A percentile compares a stretch with the other conserved stretches of the same genome.
Conservation (phyloP, 2,113 vertebrate species). For the Sinocyclocheilus maitianheensis region DNA sequence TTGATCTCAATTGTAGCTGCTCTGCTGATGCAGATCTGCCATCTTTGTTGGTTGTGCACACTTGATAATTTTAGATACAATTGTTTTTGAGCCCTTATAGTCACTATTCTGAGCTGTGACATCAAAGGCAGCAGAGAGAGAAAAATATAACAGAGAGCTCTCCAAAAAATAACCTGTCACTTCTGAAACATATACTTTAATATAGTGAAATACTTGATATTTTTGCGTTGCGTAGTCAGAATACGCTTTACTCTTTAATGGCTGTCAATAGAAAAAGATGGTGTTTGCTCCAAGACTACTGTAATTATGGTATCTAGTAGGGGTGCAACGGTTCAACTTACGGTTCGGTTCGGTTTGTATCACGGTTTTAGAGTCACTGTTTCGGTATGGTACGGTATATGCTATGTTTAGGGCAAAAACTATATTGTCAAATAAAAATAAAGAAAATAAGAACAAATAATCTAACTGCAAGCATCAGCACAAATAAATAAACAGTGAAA, state of each 20-base stretch:
- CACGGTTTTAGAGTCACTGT: no score
- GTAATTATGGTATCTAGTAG: background rate
- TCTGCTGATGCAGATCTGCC: background rate
- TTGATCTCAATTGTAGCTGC: background rate
- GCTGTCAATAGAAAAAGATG: background rate
- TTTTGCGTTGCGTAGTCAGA: background rate
- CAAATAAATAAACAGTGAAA: no score
- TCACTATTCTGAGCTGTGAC: background rate
- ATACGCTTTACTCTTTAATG: background rate
- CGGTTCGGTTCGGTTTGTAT: no score
- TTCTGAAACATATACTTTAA: background rate
- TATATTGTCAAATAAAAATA: no score
- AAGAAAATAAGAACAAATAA: no score
- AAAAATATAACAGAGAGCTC: background rate
- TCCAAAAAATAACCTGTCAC: background rate
- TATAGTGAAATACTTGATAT: background rate
- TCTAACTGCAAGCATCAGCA: no score
- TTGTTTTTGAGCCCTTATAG: background rate
- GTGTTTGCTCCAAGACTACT: no score
- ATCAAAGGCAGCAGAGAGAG: background rate
- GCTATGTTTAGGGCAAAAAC: no score
- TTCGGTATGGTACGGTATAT: no score
- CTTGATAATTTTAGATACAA: background rate
- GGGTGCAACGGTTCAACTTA: no score
- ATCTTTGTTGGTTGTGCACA: background rate